phyloP scores from a whole-genome alignment of 2,113 vertebrate genomes.

The Anoura caudifer region DNA sequence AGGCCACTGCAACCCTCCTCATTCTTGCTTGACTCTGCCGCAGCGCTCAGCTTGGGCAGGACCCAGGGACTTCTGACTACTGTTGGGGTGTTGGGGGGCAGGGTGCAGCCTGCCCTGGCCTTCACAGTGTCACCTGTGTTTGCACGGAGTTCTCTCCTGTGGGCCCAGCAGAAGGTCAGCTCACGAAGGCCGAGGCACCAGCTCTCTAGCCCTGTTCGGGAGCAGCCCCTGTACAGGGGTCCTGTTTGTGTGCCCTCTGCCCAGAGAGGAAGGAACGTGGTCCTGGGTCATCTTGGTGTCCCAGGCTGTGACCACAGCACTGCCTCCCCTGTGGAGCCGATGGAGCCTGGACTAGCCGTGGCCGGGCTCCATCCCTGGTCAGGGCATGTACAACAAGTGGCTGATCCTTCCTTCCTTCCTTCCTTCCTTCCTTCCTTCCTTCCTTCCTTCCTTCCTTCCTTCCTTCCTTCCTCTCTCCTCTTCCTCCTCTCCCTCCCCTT shows the following conservation, averaged over 20 bases:
- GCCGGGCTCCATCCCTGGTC: no score
- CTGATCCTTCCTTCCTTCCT: no score
- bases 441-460: no score
- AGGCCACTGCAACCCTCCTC: accelerated
- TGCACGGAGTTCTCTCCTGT: not conserved
- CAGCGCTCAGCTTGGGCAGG: no score
- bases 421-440: no score
- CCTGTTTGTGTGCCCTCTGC: accelerated
- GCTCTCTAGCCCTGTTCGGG: not conserved
- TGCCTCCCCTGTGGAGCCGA: not conserved
- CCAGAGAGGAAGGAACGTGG: not conserved
- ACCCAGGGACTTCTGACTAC: accelerated
- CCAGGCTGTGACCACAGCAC: not conserved
- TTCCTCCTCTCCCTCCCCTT: no score
- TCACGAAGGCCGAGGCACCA: not conserved
- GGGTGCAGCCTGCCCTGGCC: not conserved
- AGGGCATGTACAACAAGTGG: no score
- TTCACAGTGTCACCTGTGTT: accelerated
- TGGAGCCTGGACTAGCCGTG: not conserved
- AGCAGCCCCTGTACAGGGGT: not conserved
- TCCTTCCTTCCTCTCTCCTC: no score
- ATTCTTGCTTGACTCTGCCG: not conserved
- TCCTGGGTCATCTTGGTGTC: not conserved
- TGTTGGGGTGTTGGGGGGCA: accelerated
- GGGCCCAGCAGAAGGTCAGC: no score